Evolutionary conservation across 1,140 invertebrate genomes (phyloP), one percentile per base, ranked within the genome.

Genomic region (Drosophila carrolli): DNA sequence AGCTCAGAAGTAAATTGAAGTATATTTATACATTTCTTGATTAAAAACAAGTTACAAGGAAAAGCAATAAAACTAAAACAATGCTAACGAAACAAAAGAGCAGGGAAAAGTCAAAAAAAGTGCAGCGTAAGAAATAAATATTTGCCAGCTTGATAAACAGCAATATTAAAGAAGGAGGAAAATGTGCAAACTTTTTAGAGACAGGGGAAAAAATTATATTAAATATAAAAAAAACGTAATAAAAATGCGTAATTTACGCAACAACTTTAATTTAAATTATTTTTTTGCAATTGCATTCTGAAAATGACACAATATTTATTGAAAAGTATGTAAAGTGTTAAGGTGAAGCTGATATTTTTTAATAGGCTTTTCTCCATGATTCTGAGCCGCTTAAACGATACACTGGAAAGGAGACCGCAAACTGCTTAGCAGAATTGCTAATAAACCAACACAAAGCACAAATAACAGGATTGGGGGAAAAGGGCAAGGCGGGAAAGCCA

Each of bases 391-490:
- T 62, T 60, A 83, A 81, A 54, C 38, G 58, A 59, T 62, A 78
- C 73, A 59, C 72, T 67, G 46, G 55, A 38, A 48, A 41, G 35
- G 54, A 55, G 57, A 65, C 67, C 55, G n/a, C 74, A 62, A 57
- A 55, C 74, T 76, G 65, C 72, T 67, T 70, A 67, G 60, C 13
- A 63, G 79, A 76, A 88, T 88, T 83, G 79, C 79, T 86, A 86
- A 86, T 86, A 82, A 88, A 77, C 79, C 75, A 59, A 60, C 63
- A 48, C 72, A 50, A 70, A 84, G 74, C 57, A 43, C 58, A 54
- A 78, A 54, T 46, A 71, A 41, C 47, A 63, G 46, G 44, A 35
- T 14, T 7, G 14, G 13, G 16, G 59, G 27, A 38, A 48, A 13
- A 29, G 27, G 9, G 16, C 2, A 8, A 2, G 7, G n/a, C 11